Base-by-base conservation (phyloP, 2,113 vertebrate species). In the Pseudorhombus dupliciocellatus region DNA sequence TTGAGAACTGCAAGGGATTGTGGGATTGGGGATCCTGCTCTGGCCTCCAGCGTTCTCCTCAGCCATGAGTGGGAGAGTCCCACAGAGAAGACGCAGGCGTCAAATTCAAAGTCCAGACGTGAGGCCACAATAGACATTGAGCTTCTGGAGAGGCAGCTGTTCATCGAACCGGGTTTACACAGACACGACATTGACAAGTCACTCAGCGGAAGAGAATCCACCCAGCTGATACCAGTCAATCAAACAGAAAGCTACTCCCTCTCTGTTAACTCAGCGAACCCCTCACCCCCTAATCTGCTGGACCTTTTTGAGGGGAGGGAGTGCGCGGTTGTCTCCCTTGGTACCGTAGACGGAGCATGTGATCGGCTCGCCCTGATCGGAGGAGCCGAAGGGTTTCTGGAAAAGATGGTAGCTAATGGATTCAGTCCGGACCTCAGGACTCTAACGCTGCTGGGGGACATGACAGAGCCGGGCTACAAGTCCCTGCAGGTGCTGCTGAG, bases 301-400 rank as follows among this genome's bases (percentile, higher is more conserved):
- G 91, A 95, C 34, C 55, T 90, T 0, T 83, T 77, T 87, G 11
- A 71, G 83, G 1, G 85, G 12, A 83, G 68, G 34, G 66, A 28
- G 30, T 25, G 4, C 0, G 65, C 66, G 0, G 73, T 96, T 46
- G 74, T 98, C 61, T 95, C 96, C 52, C 67, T 99, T 51, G 92
- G 95, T 18, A 76, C 85, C 0, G 94, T 91, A 63, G 75, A 74
- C 6, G 89, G 82, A 0, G 78, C 93, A 0, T 92, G 92, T 0
- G 91, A 96, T 2, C 90, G 95, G 24, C 92, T 99, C 20, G 92
- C 94, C 20, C 86, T 99, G 70, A 95, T 99, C 30, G 98, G 98
- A 16, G 91, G 93, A 5, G 86, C 94, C 65, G 69, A 93, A 6
- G 97, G 96, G 5, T 94, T 99, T 83, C 81, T 99, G 77, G 89